A percentile compares a stretch with the other conserved stretches of the same genome.
These are phyloP conservation scores for mouse (Mus musculus) DNA, from an alignment of 2,113 vertebrate genomes.

Conservation along the genomic window GRCm39 chr2:60049501-60050000, in stretches of 20 bases:
- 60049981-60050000: conserved; percentile 76
- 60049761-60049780: neutral
- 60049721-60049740: conserved; percentile 23
- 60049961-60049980: conserved; percentile 75
- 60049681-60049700: neutral
- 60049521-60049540: neutral
- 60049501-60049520: neutral
- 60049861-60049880: conserved; percentile 77
- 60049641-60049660: conserved; percentile 1
- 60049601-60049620: neutral
- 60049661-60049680: neutral
- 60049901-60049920: conserved; percentile 75
- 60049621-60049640: neutral
- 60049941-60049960: conserved; percentile 72
- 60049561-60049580: neutral
- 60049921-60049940: conserved; percentile 80
- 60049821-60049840: conserved; percentile 55
- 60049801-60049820: conserved; percentile 28
- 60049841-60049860: neutral
- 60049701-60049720: neutral
- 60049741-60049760: neutral
- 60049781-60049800: conserved; percentile 18
- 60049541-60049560: neutral
- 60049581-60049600: neutral
- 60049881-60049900: conserved; percentile 80